Evolutionary conservation across 2,113 vertebrate species (phyloP).

Genomic region (Passer montanus): DNA sequence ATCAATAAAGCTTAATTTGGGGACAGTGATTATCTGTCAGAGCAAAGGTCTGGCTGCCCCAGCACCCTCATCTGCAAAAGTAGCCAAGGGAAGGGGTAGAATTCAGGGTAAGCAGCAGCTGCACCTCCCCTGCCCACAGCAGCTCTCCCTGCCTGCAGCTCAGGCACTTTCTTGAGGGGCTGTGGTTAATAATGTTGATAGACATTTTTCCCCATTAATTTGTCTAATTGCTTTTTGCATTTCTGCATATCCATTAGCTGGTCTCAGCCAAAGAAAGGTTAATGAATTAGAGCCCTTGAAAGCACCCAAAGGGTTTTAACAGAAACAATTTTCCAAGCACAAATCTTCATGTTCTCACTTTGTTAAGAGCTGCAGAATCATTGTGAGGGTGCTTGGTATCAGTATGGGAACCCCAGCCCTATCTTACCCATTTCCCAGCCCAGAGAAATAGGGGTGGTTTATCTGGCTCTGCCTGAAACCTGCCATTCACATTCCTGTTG

Average conservation of each 20-base stretch:
- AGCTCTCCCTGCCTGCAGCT: background rate
- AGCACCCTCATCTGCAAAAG: background rate
- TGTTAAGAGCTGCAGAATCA: background rate
- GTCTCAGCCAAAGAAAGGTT: constrained; percentile 28
- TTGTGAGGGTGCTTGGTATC: background rate
- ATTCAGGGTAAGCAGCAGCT: background rate
- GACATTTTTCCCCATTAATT: background rate
- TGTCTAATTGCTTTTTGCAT: constrained; percentile 37
- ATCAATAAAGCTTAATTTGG: background rate
- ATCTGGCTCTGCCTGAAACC: background rate
- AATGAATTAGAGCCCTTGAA: constrained; percentile 45
- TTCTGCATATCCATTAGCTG: background rate
- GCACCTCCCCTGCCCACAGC: background rate
- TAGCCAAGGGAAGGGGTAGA: background rate
- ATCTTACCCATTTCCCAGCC: background rate
- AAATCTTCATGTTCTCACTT: background rate
- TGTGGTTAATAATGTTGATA: background rate
- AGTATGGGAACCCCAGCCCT: background rate
- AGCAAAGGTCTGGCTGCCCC: background rate
- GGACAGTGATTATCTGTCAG: background rate
- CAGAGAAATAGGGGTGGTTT: background rate
- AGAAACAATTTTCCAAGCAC: background rate
- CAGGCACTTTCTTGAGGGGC: background rate
- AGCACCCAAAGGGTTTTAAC: background rate
- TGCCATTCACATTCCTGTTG: background rate